phyloP scores from a whole-genome alignment of 2,113 vertebrate genomes.

The Origma solitaria region DNA sequence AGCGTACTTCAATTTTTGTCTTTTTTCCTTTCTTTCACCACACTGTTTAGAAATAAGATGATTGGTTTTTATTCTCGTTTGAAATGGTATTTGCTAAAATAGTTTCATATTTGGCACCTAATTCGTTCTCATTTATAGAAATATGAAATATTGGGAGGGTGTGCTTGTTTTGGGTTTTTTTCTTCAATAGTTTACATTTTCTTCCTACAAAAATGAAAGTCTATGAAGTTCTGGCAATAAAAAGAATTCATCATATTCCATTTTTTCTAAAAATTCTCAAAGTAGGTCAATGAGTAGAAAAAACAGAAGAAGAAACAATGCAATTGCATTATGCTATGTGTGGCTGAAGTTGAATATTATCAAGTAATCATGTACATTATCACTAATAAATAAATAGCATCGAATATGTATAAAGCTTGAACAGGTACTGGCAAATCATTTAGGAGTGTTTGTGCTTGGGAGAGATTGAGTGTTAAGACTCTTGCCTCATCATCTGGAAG shows the following conservation, averaged over 20 bases:
- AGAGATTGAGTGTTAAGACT: neutral
- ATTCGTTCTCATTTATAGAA: neutral
- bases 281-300: neutral
- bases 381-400: neutral
- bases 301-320: neutral
- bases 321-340: neutral
- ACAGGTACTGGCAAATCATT: neutral
- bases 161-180: accelerated
- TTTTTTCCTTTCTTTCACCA: neutral
- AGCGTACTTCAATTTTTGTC: neutral
- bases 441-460: neutral
- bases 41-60: neutral
- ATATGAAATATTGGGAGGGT: neutral
- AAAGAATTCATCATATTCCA: neutral
- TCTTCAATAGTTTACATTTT: neutral
- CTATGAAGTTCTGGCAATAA: neutral
- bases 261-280: neutral
- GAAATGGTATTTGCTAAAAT: neutral
- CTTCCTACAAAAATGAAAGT: neutral
- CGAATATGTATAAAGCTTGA: neutral
- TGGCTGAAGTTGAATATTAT: neutral
- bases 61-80: neutral
- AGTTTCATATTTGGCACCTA: neutral
- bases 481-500: neutral
- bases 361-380: neutral